Evolutionary conservation across 2,113 vertebrate genomes (phyloP).

Genomic region (Sminthopsis crassicaudata): DNA sequence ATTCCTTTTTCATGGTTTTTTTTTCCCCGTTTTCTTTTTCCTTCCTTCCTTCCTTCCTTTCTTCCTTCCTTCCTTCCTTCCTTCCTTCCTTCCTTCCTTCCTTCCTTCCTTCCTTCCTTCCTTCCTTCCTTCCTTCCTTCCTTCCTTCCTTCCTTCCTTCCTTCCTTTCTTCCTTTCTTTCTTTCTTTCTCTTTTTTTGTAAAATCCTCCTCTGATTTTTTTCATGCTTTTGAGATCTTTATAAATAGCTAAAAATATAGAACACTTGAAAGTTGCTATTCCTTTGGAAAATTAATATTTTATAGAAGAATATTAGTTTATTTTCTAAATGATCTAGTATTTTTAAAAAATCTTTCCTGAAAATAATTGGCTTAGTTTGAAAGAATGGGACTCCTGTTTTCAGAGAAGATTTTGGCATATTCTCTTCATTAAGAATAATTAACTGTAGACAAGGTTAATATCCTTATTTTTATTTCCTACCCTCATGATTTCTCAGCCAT

Average conservation of each 20-base stretch:
- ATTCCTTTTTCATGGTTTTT: neutral
- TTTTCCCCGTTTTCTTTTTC: neutral
- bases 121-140: neutral
- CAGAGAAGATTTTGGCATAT: neutral
- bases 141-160: neutral
- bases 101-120: neutral
- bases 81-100: neutral
- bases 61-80: neutral
- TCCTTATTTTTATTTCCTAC: neutral
- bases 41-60: no score
- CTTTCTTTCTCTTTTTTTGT: neutral
- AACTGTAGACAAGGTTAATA: neutral
- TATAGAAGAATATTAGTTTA: constrained; percentile 33
- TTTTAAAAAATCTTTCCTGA: constrained; percentile 16
- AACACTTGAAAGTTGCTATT: constrained; percentile 22
- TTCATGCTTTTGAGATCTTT: neutral
- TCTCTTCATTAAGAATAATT: neutral
- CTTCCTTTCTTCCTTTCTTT: neutral
- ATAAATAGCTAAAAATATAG: neutral
- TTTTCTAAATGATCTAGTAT: constrained; percentile 2
- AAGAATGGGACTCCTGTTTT: neutral
- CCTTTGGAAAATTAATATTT: constrained; percentile 4
- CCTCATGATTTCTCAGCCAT: neutral
- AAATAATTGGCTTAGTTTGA: constrained; percentile 37
- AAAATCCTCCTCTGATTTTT: neutral